Evolutionary conservation across 1,140 invertebrate genomes (phyloP), one percentile per base, ranked within the genome.

Genomic region (Pectinophora gossypiella): DNA sequence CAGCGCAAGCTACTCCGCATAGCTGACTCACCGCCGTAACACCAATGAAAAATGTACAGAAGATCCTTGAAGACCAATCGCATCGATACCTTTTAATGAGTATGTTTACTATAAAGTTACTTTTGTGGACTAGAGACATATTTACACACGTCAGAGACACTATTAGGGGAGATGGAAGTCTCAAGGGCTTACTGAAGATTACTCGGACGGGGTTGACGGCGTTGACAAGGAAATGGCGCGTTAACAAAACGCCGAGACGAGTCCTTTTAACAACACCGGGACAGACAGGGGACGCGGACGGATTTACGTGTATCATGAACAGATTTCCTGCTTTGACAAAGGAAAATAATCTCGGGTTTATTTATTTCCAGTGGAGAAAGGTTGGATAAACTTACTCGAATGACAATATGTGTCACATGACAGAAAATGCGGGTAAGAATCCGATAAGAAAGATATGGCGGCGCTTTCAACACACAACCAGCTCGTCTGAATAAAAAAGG

Each of bases 261-360:
- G 75, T 60, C 72, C 71, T 78, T 78, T 76, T 72, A 67, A 68
- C 67, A 64, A 64, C 61, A 61, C 59, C 45, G 53, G 63, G 66
- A 72, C 70, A 64, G 73, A 81, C 78, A 77, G 66, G 74, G 76
- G 78, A 76, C 72, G 64, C 56, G 58, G 69, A 72, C 56, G 76
- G 78, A 82, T 79, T 82, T 73, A 77, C 70, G 66, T 61, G 68
- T 77, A 81, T 81, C 77, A 79, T 62, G 68, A 74, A 77, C 76
- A 79, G 73, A 77, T 77, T 82, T 79, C 76, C 72, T 71, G 67
- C 65, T 71, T 64, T 70, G 65, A 79, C 72, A 74, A 77, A 78
- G 65, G 72, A 71, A 76, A 76, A 68, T 72, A 68, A 70, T 68
- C 57, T 68, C 44, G 54, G 63, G 58, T 63, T 66, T 67, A 68